These are phyloP conservation scores for Chrysodeixis includens DNA, from an alignment of 2,888 invertebrate species.

Conservation along the genomic window DNA sequence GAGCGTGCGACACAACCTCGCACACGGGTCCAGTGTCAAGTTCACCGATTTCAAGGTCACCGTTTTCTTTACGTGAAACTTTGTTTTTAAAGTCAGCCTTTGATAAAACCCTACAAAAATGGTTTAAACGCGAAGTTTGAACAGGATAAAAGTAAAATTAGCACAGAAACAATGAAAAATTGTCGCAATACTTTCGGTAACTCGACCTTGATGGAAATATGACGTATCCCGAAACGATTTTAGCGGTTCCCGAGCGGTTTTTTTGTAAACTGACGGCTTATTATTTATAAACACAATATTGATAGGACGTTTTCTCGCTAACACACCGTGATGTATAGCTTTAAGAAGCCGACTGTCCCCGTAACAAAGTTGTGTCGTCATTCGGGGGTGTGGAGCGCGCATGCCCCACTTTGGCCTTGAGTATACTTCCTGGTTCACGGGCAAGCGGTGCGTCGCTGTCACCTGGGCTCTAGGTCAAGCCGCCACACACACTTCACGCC, in stretches of 20 bases:
- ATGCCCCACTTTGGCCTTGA: constrained; percentile 81
- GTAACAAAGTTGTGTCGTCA: constrained; percentile 68
- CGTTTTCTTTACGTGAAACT: not conserved
- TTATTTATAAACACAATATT: not conserved
- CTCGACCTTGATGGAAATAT: not conserved
- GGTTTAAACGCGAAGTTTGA: not conserved
- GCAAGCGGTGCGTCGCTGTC: constrained; percentile 68
- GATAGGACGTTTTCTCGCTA: not conserved
- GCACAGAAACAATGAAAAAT: not conserved
- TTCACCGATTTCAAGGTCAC: not conserved
- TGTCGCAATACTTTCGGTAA: not conserved
- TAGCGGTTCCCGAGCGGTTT: not conserved
- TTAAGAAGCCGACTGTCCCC: constrained; percentile 27
- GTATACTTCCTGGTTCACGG: constrained; percentile 85
- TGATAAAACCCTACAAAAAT: not conserved
- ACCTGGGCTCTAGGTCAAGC: constrained; percentile 82
- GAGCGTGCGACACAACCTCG: constrained; percentile 47
- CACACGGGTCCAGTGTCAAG: constrained; percentile 13
- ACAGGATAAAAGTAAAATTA: not conserved
- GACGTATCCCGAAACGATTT: not conserved
- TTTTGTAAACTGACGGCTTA: too few relatives aligned
- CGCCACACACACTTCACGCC: constrained; percentile 43
- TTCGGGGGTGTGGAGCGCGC: constrained; percentile 66
- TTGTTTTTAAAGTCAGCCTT: not conserved
- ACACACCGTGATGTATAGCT: constrained; percentile 10